phyloP scores from a whole-genome alignment of 2,888 invertebrate species.

The Lochmaea crataegi region DNA sequence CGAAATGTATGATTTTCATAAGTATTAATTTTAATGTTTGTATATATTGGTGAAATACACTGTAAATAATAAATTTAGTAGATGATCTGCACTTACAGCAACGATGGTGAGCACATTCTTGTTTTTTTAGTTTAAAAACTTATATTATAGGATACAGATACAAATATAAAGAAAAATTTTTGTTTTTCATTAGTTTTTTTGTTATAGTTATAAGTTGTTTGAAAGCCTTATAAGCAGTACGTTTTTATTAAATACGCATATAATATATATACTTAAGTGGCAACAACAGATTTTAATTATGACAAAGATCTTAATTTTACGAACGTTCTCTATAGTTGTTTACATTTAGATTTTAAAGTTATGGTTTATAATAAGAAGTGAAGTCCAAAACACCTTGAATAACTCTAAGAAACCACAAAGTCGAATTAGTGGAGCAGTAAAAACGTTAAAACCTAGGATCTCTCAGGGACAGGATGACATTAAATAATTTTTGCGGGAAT shows the following conservation, averaged over 20 bases:
- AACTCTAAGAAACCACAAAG: too few species aligned
- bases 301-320: too few species aligned
- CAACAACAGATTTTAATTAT: too few species aligned
- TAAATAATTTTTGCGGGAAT: too few species aligned
- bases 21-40: neutral
- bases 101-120: conserved; percentile 8
- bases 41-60: neutral
- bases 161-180: neutral
- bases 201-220: neutral
- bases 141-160: neutral
- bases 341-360: neutral
- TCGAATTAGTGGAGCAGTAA: too few species aligned
- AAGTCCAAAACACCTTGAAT: too few species aligned
- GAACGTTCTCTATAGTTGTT: too few species aligned
- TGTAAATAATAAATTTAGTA: neutral
- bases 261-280: neutral
- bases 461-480: too few species aligned
- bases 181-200: neutral
- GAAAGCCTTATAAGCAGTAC: neutral
- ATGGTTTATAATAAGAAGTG: neutral
- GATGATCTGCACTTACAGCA: conserved; percentile 12
- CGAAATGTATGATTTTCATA: neutral
- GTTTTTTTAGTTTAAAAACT: neutral
- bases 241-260: neutral
- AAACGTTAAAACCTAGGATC: too few species aligned